Percentiles rank a stretch among this genome's conserved stretches.
Conservation (phyloP, 2,888 invertebrate genomes). For the Dichetophora obliterata region DNA sequence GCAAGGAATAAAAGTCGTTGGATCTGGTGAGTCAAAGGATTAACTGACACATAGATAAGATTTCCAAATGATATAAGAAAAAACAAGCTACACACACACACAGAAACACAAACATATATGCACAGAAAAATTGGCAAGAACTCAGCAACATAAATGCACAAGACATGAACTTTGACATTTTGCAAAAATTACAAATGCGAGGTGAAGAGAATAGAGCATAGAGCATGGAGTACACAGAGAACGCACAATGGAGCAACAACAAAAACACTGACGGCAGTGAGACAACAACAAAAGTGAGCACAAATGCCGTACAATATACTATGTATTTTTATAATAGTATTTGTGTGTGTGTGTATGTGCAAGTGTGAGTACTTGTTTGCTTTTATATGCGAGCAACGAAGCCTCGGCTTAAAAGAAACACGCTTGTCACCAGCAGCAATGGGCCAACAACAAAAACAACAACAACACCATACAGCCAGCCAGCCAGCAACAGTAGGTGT, state of each 20-base stretch:
- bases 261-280: not conserved
- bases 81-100: not conserved
- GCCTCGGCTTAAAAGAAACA: not conserved
- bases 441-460: not conserved
- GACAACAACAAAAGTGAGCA: not conserved
- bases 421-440: not conserved
- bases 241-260: not conserved
- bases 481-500: not conserved
- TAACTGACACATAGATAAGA: conserved; percentile 30
- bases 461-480: not conserved
- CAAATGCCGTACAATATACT: not conserved
- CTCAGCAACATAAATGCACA: not conserved
- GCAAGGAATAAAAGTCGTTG: not conserved
- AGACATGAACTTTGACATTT: conserved; percentile 40
- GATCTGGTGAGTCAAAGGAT: conserved; percentile 1
- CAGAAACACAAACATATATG: not conserved
- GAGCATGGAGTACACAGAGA: not conserved
- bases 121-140: not conserved
- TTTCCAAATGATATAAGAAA: conserved; percentile 1
- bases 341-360: not conserved
- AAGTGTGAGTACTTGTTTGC: too few species aligned
- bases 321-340: not conserved
- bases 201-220: too few species aligned
- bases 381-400: not conserved
- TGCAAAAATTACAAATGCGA: conserved; percentile 16